Conservation (phyloP, 2,888 invertebrate species). For the Charanyca ferruginea region DNA sequence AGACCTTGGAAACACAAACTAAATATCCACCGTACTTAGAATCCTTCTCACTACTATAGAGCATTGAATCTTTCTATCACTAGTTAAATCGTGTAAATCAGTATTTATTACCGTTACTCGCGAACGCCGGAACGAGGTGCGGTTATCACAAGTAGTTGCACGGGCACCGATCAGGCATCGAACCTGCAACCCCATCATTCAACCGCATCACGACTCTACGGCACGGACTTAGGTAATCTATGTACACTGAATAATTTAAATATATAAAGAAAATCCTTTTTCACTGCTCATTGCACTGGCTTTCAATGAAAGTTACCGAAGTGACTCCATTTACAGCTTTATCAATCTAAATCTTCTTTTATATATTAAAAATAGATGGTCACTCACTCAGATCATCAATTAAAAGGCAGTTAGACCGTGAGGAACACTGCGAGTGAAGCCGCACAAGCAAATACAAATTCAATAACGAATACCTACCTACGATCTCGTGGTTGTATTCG, state of each 20-base stretch:
- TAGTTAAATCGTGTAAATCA: conserved; percentile 52
- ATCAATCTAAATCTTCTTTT: background rate
- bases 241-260: conserved; percentile 27
- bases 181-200: conserved; percentile 59
- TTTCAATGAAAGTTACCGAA: background rate
- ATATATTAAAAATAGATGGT: background rate
- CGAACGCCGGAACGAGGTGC: conserved; percentile 32
- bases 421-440: too few species aligned
- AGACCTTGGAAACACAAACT: too few species aligned
- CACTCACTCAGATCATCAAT: conserved; percentile 20
- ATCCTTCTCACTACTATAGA: background rate
- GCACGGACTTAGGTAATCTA: conserved; percentile 34
- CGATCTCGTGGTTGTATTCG: too few species aligned
- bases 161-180: conserved; percentile 56
- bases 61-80: conserved; percentile 49
- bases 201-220: conserved; percentile 57
- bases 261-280: background rate
- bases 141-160: conserved; percentile 47
- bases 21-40: background rate
- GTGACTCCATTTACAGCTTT: background rate
- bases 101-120: conserved; percentile 60
- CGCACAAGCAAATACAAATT: too few species aligned
- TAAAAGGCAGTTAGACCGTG: too few species aligned
- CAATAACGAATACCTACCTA: too few species aligned
- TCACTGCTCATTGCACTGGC: background rate